Percentiles rank a stretch among this genome's conserved stretches.
phyloP scores from a whole-genome alignment of 2,888 invertebrate species.

The Crossocerus cetratus region DNA sequence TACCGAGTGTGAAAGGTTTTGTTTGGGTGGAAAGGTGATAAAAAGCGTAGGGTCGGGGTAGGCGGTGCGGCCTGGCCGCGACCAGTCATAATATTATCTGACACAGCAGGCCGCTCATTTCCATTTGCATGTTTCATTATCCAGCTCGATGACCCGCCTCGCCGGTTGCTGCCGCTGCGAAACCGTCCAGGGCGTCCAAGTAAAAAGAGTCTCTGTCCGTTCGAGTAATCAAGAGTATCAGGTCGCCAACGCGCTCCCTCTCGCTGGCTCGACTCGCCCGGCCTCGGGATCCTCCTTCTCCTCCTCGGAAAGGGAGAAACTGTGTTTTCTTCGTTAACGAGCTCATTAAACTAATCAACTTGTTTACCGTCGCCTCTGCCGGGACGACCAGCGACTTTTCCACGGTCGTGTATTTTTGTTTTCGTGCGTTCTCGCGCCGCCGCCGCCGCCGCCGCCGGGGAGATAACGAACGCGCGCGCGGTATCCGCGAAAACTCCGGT shows the following conservation, averaged over 20 bases:
- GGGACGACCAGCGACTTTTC: constrained; percentile 9
- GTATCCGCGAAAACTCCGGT: not conserved
- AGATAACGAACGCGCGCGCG: not conserved
- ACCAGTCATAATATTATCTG: constrained; percentile 72
- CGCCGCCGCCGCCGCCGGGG: no score
- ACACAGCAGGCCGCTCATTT: constrained; percentile 67
- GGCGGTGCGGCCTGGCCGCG: constrained; percentile 49
- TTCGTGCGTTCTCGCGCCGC: not conserved
- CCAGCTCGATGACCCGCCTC: constrained; percentile 66
- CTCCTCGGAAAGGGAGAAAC: constrained; percentile 16
- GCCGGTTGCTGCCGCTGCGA: constrained; percentile 36
- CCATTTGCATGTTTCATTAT: constrained; percentile 72
- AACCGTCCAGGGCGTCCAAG: constrained; percentile 41
- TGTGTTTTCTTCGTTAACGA: constrained; percentile 48
- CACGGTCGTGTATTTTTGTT: not conserved
- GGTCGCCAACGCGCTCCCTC: constrained; percentile 23
- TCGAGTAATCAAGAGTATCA: constrained; percentile 54
- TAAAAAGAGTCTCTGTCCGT: constrained; percentile 51
- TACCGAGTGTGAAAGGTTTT: constrained; percentile 46
- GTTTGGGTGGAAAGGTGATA: constrained; percentile 38
- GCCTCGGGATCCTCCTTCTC: no score
- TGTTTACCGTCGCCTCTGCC: constrained; percentile 34
- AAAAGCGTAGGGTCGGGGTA: constrained; percentile 50
- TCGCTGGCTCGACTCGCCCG: no score
- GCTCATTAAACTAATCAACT: constrained; percentile 47